phyloP scores from a whole-genome alignment of 2,888 invertebrate species.

The Brenthis ino region DNA sequence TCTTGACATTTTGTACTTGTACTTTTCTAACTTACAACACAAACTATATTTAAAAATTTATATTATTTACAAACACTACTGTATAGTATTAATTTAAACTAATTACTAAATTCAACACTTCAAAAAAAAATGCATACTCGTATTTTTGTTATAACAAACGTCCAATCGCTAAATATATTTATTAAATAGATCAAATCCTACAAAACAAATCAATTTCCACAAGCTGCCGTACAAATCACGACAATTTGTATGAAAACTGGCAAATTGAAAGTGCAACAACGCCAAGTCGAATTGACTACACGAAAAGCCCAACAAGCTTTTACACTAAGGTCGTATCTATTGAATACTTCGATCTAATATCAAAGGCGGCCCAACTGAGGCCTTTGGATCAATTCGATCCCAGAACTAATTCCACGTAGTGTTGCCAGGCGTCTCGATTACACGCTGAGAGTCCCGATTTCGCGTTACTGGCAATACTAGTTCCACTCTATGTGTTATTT shows the following conservation, averaged over 20 bases:
- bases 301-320: slow-evolving; percentile 50
- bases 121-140: background rate
- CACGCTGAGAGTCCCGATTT: slow-evolving; percentile 12
- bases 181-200: slow-evolving; percentile 3
- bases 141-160: background rate
- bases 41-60: slow-evolving; percentile 5
- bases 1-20: slow-evolving; percentile 34
- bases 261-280: slow-evolving; percentile 66
- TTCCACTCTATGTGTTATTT: slow-evolving; percentile 55
- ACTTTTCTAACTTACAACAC: slow-evolving; percentile 20
- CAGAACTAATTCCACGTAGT: slow-evolving; percentile 17
- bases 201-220: background rate
- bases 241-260: slow-evolving; percentile 14
- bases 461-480: slow-evolving; percentile 32
- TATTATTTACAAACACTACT: slow-evolving; percentile 9
- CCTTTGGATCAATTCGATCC: slow-evolving; percentile 7
- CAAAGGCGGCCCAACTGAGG: background rate
- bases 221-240: background rate
- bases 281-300: slow-evolving; percentile 46
- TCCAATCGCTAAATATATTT: slow-evolving; percentile 3
- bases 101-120: slow-evolving; percentile 9
- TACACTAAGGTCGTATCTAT: slow-evolving; percentile 54
- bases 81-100: slow-evolving; percentile 7
- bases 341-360: slow-evolving; percentile 33
- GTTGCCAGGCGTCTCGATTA: background rate